Evolutionary conservation across 2,113 vertebrate genomes (phyloP), one percentile per base, ranked within the genome.

Genomic region (Acrocephalus arundinaceus): DNA sequence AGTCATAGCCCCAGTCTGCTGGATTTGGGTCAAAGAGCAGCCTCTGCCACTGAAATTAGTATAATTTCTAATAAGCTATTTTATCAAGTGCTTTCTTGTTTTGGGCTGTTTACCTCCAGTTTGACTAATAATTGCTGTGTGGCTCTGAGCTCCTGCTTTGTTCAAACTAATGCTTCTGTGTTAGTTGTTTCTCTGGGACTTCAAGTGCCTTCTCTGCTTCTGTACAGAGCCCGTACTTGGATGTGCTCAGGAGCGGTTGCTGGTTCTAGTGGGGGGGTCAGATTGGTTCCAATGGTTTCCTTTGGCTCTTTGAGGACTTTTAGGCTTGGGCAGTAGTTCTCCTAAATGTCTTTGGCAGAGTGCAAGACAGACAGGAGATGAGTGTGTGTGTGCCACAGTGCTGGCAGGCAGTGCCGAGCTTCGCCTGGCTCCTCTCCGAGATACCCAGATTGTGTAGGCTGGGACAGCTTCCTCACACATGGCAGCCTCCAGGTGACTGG

Each of bases 401-500:
- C 6, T 24, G 3, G 23, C 1, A 39, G 33, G 41, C 33, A 76
- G 46, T 1, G 11, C 22, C 5, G 5, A 76, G 37, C 78, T 41
- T 11, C 6, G 31, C 20, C 54, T 43, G 63, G 35, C 33, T 90
- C 25, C 0, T 46, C 79, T 39, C 83, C 2, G 39, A 66, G 46
- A 35, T 25, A 15, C 30, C 52, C 45, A 23, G 35, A 2, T 6
- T 5, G 35, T 28, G 49, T 22, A 23, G 23, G 51, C 55, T 87
- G 81, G 24, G 6, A 49, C 65, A 51, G 76, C 68, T 95, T 88
- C 83, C 80, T 84, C 17, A 41, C 54, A 24, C 27, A 78, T 62
- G 73, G 71, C 71, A 84, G 78, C 83, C 63, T 92, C 73, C 67
- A 94, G 82, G 95, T 95, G 92, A 77, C 87, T 89, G 85, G 31